Base-by-base conservation (phyloP, 2,113 vertebrate genomes). In the Protomyctophum bolini region DNA sequence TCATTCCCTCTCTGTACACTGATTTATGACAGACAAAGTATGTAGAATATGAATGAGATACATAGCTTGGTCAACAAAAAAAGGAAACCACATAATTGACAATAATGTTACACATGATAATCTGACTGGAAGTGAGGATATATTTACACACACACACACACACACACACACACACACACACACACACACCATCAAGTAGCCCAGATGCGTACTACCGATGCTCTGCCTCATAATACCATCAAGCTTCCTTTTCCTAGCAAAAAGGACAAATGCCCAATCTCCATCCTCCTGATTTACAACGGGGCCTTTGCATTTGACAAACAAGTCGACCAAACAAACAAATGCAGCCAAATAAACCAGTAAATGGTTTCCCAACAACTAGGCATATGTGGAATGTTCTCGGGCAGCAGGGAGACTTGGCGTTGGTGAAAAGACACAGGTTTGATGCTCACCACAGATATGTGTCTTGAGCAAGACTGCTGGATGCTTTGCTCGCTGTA, bases 311-410 rank as follows among this genome's bases (percentile, higher is more conserved):
- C 64, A 72, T 8, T 14, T 74, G 58, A 80, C 76, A 82, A 85
- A 82, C 71, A 80, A 85, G 49, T 80, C 58, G 33, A 73, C 67
- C 63, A 66, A 76, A 72, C 66, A 72, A 41, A 41, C 33, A 41
- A 63, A 59, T 72, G 48, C 58, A 76, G 60, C 15, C 70, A 4
- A 76, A 66, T 55, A 69, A 41, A 56, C 50, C 52, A 51, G 1
- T 14, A 51, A 75, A 79, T 56, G 70, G 72, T 69, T 70, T 84
- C 75, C 72, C 63, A 73, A 76, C 56, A 73, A 63, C 59, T 68
- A 54, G 41, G 74, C 29, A 3, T 55, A 51, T 29, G 54, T 66
- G 63, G 57, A 65, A 76, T 62, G 33, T 59, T 67, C 59, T 12
- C 45, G 52, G 12, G 48, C 56, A 56, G 60, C 1, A 0, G 63